A percentile compares a stretch with the other conserved stretches of the same genome.
Conservation (phyloP, 2,888 invertebrate genomes). For the Xestobium rufovillosum region DNA sequence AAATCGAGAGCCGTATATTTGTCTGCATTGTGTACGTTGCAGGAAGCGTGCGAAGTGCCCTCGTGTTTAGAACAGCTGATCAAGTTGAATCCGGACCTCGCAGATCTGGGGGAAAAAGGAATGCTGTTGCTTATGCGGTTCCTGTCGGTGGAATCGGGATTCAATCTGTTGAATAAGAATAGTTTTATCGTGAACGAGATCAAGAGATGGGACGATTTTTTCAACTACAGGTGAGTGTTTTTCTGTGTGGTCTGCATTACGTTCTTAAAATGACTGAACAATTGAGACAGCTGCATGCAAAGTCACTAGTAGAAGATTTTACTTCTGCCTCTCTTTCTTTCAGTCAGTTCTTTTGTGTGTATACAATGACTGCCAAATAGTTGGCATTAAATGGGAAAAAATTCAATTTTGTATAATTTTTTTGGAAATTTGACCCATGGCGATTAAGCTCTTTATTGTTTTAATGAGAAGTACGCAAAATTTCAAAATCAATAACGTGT, state of each 20-base stretch:
- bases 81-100: constrained; percentile 60
- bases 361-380: too few species aligned
- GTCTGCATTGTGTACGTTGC: constrained; percentile 73
- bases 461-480: too few species aligned
- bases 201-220: constrained; percentile 68
- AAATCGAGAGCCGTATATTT: constrained; percentile 70
- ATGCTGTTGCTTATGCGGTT: constrained; percentile 68
- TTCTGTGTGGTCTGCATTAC: constrained; percentile 1
- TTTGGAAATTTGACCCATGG: too few species aligned
- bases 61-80: constrained; percentile 70
- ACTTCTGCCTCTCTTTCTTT: too few species aligned
- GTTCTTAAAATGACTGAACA: constrained; percentile 1
- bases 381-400: too few species aligned
- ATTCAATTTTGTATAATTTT: too few species aligned
- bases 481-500: too few species aligned
- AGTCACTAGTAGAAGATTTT: too few species aligned
- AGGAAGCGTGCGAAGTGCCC: constrained; percentile 88
- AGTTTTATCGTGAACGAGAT: constrained; percentile 65
- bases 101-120: constrained; percentile 69
- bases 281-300: too few species aligned
- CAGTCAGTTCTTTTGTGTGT: too few species aligned
- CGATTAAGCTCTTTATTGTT: too few species aligned
- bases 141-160: constrained; percentile 65
- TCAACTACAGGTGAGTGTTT: constrained; percentile 58
- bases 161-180: constrained; percentile 53